Evolutionary conservation across 2,797 vertebrate species (phyloP).

Genomic region (Momotus momota): DNA sequence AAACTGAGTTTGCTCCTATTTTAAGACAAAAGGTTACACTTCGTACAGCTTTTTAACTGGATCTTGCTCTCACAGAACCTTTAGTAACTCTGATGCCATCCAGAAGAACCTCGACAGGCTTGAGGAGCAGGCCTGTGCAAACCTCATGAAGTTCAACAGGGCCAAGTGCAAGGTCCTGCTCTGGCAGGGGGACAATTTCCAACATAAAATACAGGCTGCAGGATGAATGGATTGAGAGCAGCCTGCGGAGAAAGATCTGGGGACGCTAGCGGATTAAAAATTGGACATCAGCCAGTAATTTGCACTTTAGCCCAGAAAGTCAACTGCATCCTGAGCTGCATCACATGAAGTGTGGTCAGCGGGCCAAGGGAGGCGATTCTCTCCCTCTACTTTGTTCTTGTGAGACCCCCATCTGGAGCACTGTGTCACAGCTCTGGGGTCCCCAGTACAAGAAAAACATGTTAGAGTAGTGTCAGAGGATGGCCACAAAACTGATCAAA

Average conservation of each 20-base stretch:
- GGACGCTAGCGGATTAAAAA: neutral
- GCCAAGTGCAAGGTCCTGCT: neutral
- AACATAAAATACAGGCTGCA: too few relatives aligned
- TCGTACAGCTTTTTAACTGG: neutral
- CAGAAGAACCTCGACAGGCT: neutral
- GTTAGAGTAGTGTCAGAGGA: neutral
- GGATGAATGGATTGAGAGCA: neutral
- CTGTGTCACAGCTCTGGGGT: neutral
- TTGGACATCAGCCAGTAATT: too few relatives aligned
- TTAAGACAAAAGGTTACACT: neutral
- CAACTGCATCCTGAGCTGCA: too few relatives aligned
- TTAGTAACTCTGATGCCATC: neutral
- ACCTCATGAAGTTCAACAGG: neutral
- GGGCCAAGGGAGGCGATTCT: neutral
- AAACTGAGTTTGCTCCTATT: neutral
- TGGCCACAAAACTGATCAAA: neutral
- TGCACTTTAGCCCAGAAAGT: too few relatives aligned
- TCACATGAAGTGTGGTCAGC: too few relatives aligned
- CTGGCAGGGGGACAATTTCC: too few relatives aligned
- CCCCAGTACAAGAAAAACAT: neutral
- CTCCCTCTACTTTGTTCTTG: rapidly evolving
- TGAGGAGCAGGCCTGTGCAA: neutral
- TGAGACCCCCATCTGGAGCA: neutral
- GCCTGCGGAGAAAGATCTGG: neutral
- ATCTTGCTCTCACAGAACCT: neutral